Conservation (phyloP, 1,140 invertebrate species). For the Dufourea novaeangliae region DNA sequence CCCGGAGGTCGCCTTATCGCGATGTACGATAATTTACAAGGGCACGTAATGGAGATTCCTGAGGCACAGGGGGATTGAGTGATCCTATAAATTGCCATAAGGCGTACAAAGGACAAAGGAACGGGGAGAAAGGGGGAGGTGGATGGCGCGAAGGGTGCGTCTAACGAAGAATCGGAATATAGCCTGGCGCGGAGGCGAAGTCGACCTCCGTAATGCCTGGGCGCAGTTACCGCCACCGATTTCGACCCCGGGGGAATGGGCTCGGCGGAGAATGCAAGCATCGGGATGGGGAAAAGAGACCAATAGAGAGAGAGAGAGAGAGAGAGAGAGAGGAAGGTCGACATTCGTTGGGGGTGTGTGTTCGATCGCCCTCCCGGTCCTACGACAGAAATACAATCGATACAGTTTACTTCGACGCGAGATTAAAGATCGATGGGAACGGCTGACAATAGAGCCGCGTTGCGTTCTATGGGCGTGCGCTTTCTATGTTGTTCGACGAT, state of each 20-base stretch:
- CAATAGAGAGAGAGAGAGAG: background rate
- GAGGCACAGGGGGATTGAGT: constrained; percentile 44
- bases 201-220: constrained; percentile 37
- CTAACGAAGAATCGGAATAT: constrained; percentile 43
- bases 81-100: constrained; percentile 64
- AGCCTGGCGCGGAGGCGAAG: constrained; percentile 9
- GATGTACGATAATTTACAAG: constrained; percentile 58
- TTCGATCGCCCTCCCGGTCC: background rate
- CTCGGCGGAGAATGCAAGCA: constrained; percentile 1
- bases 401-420: constrained; percentile 58
- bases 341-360: constrained; percentile 7
- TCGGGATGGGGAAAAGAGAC: background rate
- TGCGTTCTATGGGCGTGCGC: constrained; percentile 51
- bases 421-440: constrained; percentile 69
- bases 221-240: constrained; percentile 41
- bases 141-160: background rate
- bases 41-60: constrained; percentile 61
- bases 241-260: constrained; percentile 35
- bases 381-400: constrained; percentile 61
- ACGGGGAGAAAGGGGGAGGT: background rate
- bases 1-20: constrained; percentile 47
- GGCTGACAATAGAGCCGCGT: constrained; percentile 58
- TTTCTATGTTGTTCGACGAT: constrained; percentile 28
- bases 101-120: constrained; percentile 50
- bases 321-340: background rate